Conservation (phyloP, 1,140 invertebrate genomes). For the Leguminivora glycinivorella region DNA sequence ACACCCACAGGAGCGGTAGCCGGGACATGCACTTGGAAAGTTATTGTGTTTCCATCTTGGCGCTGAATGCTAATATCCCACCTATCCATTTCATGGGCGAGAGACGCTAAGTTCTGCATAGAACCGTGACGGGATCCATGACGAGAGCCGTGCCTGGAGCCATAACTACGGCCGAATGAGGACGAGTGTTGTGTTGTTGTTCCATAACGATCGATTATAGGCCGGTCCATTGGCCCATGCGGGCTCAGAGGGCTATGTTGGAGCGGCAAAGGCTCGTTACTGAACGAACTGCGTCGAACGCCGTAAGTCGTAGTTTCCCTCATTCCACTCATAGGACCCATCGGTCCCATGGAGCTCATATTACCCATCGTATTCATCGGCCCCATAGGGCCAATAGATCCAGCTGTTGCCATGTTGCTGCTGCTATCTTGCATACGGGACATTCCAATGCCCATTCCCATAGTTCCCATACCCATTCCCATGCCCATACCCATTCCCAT, state of each 20-base stretch:
- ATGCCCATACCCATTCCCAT: slow-evolving; percentile 41
- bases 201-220: slow-evolving; percentile 64
- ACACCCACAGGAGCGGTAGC: slow-evolving; percentile 83
- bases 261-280: slow-evolving; percentile 67
- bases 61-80: slow-evolving; percentile 82
- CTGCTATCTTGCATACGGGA: slow-evolving; percentile 61
- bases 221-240: slow-evolving; percentile 67
- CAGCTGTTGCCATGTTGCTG: slow-evolving; percentile 45
- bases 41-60: slow-evolving; percentile 81
- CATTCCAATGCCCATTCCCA: slow-evolving; percentile 60
- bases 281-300: slow-evolving; percentile 73
- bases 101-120: slow-evolving; percentile 70
- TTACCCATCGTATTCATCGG: slow-evolving; percentile 36
- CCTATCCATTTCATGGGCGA: slow-evolving; percentile 79
- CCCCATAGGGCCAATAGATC: slow-evolving; percentile 42
- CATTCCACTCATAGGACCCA: slow-evolving; percentile 65
- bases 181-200: slow-evolving; percentile 58
- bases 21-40: slow-evolving; percentile 82
- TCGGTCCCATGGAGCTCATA: slow-evolving; percentile 52
- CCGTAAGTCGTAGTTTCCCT: slow-evolving; percentile 68
- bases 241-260: slow-evolving; percentile 75
- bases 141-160: slow-evolving; percentile 63
- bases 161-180: slow-evolving; percentile 60
- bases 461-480: slow-evolving; percentile 42
- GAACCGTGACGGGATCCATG: slow-evolving; percentile 70